These are phyloP conservation scores for Pygoscelis antarcticus DNA, from an alignment of 2,113 vertebrate genomes.

Conservation along the genomic window DNA sequence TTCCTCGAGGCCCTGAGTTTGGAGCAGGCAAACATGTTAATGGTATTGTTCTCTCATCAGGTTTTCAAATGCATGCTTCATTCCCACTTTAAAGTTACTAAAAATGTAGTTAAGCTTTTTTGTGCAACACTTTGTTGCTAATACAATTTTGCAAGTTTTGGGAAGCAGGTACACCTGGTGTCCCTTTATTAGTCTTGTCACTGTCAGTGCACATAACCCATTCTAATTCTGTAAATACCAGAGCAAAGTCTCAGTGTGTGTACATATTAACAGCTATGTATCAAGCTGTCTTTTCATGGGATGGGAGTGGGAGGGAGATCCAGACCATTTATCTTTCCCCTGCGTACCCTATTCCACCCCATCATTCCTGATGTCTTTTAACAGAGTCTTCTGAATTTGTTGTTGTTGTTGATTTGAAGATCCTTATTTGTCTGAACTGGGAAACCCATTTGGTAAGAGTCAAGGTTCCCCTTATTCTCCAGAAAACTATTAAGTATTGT, in stretches of 20 bases:
- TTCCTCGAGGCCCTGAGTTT: not conserved
- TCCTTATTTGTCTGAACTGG: not conserved
- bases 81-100: not conserved
- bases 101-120: not conserved
- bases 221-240: not conserved
- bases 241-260: not conserved
- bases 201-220: not conserved
- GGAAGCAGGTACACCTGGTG: not conserved
- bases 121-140: not conserved
- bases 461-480: not conserved
- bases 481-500: not conserved
- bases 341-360: fast-evolving
- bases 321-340: not conserved
- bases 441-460: not conserved
- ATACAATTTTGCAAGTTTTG: not conserved
- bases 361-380: not conserved
- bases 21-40: not conserved
- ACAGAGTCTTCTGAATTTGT: not conserved
- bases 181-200: not conserved
- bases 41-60: not conserved
- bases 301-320: not conserved
- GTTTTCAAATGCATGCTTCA: not conserved
- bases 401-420: not conserved
- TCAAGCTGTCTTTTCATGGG: not conserved
- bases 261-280: not conserved